Evolutionary conservation across 2,888 invertebrate species (phyloP).

Genomic region (Ennomos fuscantarius): DNA sequence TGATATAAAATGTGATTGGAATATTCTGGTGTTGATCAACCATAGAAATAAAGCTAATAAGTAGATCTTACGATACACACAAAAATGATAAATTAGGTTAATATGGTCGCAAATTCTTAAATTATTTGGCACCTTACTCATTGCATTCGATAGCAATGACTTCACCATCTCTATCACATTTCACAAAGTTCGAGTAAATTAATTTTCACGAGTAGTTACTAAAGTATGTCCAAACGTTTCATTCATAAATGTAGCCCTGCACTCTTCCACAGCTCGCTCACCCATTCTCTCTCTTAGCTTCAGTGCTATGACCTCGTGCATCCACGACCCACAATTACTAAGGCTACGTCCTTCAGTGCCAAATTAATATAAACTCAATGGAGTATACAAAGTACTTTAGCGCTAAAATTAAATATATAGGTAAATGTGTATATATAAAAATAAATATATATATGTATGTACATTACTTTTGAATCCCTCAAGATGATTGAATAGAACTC

Average conservation of each 20-base stretch:
- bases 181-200: constrained; percentile 25
- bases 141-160: constrained; percentile 19
- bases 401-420: constrained; percentile 8
- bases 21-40: no score
- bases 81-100: background rate
- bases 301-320: constrained; percentile 1
- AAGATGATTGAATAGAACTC: constrained; percentile 29
- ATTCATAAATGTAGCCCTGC: constrained; percentile 24
- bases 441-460: constrained; percentile 11
- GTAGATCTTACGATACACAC: no score
- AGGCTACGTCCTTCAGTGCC: constrained; percentile 11
- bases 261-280: constrained; percentile 9
- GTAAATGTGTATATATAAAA: constrained; percentile 13
- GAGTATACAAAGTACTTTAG: background rate
- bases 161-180: constrained; percentile 33
- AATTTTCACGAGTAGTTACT: constrained; percentile 21
- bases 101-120: constrained; percentile 7
- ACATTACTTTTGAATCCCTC: constrained; percentile 44
- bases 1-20: no score
- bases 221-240: constrained; percentile 12
- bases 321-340: background rate
- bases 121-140: constrained; percentile 39
- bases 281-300: constrained; percentile 18
- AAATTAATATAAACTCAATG: constrained; percentile 13
- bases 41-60: no score